These are phyloP conservation scores for Nesoenas mayeri DNA, from an alignment of 2,113 vertebrate genomes.

Conservation along the genomic window DNA sequence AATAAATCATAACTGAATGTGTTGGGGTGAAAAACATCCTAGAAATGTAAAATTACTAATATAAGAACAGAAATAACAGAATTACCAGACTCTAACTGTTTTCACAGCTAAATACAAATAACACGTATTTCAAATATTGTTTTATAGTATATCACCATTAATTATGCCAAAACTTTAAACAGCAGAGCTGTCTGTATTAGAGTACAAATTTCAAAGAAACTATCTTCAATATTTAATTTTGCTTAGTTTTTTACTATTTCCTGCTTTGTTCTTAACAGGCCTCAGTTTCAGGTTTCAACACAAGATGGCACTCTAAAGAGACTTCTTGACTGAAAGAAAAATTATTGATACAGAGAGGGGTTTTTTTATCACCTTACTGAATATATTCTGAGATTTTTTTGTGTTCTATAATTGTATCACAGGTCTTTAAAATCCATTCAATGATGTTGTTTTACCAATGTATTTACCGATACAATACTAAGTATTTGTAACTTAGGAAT, in stretches of 20 bases:
- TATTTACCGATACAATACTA: not conserved
- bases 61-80: not conserved
- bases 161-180: not conserved
- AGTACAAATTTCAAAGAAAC: not conserved
- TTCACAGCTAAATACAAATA: not conserved
- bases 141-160: not conserved
- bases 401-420: not conserved
- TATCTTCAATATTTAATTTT: not conserved
- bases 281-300: conserved; percentile 35
- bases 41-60: not conserved
- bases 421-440: not conserved
- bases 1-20: not conserved
- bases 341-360: not conserved
- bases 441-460: not conserved
- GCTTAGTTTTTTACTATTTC: not conserved
- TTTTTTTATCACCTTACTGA: not conserved
- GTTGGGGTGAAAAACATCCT: not conserved
- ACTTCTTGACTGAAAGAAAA: not conserved
- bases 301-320: conserved; percentile 42
- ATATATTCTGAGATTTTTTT: not conserved
- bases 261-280: not conserved
- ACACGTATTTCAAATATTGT: not conserved
- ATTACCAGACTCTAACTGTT: not conserved
- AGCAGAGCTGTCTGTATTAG: not conserved
- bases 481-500: not conserved